Evolutionary conservation across 1,140 invertebrate genomes (phyloP).

Genomic region (Bombus superbus): DNA sequence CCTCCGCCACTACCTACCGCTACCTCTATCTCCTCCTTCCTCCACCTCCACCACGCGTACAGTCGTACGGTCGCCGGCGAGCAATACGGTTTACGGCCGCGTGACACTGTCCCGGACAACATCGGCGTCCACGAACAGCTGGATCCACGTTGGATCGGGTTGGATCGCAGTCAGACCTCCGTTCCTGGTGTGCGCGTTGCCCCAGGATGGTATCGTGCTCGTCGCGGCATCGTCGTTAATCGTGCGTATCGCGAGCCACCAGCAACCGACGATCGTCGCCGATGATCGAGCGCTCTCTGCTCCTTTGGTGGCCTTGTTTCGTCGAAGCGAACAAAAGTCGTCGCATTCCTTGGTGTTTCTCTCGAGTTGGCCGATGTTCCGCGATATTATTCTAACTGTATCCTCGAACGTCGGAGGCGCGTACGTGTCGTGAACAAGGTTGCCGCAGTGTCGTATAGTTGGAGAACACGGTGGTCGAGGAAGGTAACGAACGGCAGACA

Average conservation of each 20-base stretch:
- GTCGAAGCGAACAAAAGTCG: too few species aligned
- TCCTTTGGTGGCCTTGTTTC: too few species aligned
- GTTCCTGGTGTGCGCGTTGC: background rate
- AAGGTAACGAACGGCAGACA: too few species aligned
- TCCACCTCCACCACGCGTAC: constrained; percentile 62
- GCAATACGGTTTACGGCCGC: constrained; percentile 69
- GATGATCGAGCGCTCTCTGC: too few species aligned
- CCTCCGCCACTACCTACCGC: constrained; percentile 44
- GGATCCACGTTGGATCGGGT: constrained; percentile 50
- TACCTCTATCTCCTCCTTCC: constrained; percentile 57
- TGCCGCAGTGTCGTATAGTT: too few species aligned
- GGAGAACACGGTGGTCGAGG: too few species aligned
- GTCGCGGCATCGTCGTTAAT: background rate
- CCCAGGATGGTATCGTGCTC: background rate
- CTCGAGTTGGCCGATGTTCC: too few species aligned
- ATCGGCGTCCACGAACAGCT: constrained; percentile 65
- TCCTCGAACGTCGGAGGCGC: too few species aligned
- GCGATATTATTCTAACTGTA: too few species aligned
- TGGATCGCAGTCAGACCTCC: background rate
- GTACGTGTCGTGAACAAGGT: too few species aligned
- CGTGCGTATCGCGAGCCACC: background rate
- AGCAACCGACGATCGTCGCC: too few species aligned
- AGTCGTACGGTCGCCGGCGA: constrained; percentile 70
- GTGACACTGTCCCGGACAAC: constrained; percentile 58
- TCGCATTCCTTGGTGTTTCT: too few species aligned